Evolutionary conservation across 2,797 vertebrate genomes (phyloP).

Genomic region (Leucoraja ocellata): DNA sequence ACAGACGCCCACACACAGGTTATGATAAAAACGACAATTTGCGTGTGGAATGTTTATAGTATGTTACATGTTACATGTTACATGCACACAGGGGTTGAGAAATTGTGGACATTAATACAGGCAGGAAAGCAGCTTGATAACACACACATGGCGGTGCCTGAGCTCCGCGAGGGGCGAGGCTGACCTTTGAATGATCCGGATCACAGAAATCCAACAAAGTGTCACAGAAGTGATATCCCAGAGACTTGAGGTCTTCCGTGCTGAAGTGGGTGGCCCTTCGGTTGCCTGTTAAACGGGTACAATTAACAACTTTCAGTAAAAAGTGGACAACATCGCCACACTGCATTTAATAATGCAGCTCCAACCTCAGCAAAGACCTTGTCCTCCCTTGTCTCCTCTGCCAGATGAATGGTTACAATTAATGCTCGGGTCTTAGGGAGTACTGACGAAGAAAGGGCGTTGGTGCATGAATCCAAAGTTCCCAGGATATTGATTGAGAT

Average conservation of each 20-base stretch:
- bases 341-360: neutral
- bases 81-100: neutral
- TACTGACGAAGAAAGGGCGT: too few relatives aligned
- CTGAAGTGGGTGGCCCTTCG: slow-evolving; percentile 79
- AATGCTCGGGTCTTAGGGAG: too few relatives aligned
- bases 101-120: neutral
- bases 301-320: neutral
- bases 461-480: too few relatives aligned
- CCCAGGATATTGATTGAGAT: too few relatives aligned
- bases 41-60: neutral
- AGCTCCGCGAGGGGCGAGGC: neutral
- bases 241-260: slow-evolving; percentile 68
- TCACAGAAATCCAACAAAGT: slow-evolving; percentile 84
- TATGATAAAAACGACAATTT: too few relatives aligned
- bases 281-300: slow-evolving; percentile 54
- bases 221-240: slow-evolving; percentile 80
- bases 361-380: neutral
- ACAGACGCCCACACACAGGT: too few relatives aligned
- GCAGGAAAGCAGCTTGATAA: too few relatives aligned
- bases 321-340: neutral
- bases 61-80: neutral
- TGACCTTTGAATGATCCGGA: slow-evolving; percentile 75
- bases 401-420: too few relatives aligned
- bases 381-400: too few relatives aligned
- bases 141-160: neutral